Evolutionary conservation across 2,113 vertebrate genomes (phyloP), one percentile per base, ranked within the genome.

Genomic region (Naja naja): DNA sequence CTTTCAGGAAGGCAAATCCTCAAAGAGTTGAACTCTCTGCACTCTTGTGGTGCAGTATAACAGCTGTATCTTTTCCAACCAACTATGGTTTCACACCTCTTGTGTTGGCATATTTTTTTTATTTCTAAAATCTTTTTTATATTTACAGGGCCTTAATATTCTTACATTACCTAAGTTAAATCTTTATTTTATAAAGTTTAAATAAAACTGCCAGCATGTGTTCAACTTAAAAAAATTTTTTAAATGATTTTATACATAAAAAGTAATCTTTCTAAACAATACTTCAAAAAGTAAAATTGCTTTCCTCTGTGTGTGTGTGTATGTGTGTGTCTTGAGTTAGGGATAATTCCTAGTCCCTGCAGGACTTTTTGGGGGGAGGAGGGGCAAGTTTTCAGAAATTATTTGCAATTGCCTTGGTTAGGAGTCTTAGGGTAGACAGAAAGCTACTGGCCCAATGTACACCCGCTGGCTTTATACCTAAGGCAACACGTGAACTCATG

Each of bases 221-320:
- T 88, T 53, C 56, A 69, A 53, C 7, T n/a, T 27, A 53, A 52
- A 27, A 39, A 87, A 86, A 22, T n/a, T 6, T 49, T 49, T n/a
- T n/a, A n/a, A 47, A 47, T 64, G 47, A 54, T 81, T 53, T 39
- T 52, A 53, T n/a, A 91, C 1, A 92, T 11, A 56, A 87, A 91
- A 74, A 88, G 64, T 20, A 2, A 3, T 87, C 93, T 94, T 92
- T 94, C 69, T 7, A 74, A 81, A 81, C 34, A 81, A 81, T 81
- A 81, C 23, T 81, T 81, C 39, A 39, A 34, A 81, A 81, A 74
- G 5, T 74, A 74, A 81, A 20, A 81, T 81, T 14, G 60, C 30
- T 69, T 69, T 91, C 20, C 27, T 9, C 2, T 25, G 5, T 58
- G 20, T 56, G 5, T 69, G 14, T 74, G n/a, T 74, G 14, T 39